phyloP scores from a whole-genome alignment of 2,797 vertebrate species.

The Botia kubotai region DNA sequence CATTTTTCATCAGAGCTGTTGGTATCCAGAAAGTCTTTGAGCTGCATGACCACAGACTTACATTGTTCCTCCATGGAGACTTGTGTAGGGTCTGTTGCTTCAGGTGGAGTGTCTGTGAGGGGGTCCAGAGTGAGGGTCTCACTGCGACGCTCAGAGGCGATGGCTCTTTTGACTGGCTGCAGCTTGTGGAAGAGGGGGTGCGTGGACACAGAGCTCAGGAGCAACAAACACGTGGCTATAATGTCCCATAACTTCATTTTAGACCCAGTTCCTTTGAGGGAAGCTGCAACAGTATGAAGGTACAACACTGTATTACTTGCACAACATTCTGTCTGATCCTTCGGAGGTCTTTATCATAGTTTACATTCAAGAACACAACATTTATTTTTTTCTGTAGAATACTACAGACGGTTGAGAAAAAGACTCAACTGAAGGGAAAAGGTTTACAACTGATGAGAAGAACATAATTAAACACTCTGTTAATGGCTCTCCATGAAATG shows the following conservation, averaged over 20 bases:
- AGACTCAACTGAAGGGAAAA: not conserved
- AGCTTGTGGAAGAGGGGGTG: conserved; percentile 87
- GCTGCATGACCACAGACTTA: conserved; percentile 64
- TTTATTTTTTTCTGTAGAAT: too few relatives aligned
- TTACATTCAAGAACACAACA: not conserved
- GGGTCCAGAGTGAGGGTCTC: conserved; percentile 77
- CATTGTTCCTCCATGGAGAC: conserved; percentile 79
- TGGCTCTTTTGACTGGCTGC: conserved; percentile 85
- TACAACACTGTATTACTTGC: conserved; percentile 15
- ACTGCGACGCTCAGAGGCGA: conserved; percentile 70
- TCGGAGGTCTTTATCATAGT: conserved; percentile 26
- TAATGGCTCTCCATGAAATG: conserved; percentile 8
- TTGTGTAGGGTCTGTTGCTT: conserved; percentile 67
- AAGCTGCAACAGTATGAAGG: conserved; percentile 76
- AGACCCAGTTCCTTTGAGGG: conserved; percentile 94
- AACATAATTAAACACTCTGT: conserved; percentile 11
- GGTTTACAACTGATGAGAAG: conserved; percentile 5
- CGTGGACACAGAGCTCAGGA: conserved; percentile 92
- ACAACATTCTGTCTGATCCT: not conserved
- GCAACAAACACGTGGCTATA: conserved; percentile 97
- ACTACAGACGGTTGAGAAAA: not conserved
- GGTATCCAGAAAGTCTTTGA: too few relatives aligned
- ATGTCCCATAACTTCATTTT: conserved; percentile 99
- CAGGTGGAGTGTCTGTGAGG: conserved; percentile 72
- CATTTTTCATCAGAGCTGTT: too few relatives aligned